A percentile compares a stretch with the other conserved stretches of the same genome.
phyloP scores from a whole-genome alignment of 1,140 invertebrate species.

The Pissodes strobi region DNA sequence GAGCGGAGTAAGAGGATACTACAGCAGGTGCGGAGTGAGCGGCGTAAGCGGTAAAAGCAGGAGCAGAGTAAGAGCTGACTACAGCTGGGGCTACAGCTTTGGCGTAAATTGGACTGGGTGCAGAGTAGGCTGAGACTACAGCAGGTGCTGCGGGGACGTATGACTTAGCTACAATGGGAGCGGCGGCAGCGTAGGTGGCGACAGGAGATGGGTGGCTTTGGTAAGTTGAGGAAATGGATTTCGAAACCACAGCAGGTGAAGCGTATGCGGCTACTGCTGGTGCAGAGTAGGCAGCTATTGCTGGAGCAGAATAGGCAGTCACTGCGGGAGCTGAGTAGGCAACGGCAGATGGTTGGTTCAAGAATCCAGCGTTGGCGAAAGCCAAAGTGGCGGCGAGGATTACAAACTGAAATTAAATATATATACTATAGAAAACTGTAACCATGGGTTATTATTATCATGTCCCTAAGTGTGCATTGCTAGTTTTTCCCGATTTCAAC shows the following conservation, averaged over 20 bases:
- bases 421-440: too few relatives aligned
- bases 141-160: constrained; percentile 52
- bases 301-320: constrained; percentile 44
- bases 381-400: constrained; percentile 45
- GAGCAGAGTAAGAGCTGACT: constrained; percentile 57
- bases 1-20: constrained; percentile 35
- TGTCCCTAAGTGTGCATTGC: too few relatives aligned
- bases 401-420: constrained; percentile 41
- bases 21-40: constrained; percentile 45
- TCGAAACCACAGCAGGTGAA: constrained; percentile 56
- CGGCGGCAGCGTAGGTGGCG: constrained; percentile 61
- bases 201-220: constrained; percentile 57
- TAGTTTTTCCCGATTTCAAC: too few relatives aligned
- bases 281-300: constrained; percentile 57
- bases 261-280: constrained; percentile 60
- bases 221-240: constrained; percentile 65
- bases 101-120: constrained; percentile 55
- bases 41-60: constrained; percentile 63
- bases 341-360: constrained; percentile 30
- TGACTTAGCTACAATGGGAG: constrained; percentile 21
- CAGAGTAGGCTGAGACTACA: constrained; percentile 54
- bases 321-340: constrained; percentile 34
- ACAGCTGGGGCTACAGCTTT: constrained; percentile 56
- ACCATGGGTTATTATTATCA: too few relatives aligned
- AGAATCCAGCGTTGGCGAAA: constrained; percentile 47